Percentiles rank a stretch among this genome's conserved stretches.
phyloP scores from a whole-genome alignment of 2,888 invertebrate species.

The Philereme transversata region DNA sequence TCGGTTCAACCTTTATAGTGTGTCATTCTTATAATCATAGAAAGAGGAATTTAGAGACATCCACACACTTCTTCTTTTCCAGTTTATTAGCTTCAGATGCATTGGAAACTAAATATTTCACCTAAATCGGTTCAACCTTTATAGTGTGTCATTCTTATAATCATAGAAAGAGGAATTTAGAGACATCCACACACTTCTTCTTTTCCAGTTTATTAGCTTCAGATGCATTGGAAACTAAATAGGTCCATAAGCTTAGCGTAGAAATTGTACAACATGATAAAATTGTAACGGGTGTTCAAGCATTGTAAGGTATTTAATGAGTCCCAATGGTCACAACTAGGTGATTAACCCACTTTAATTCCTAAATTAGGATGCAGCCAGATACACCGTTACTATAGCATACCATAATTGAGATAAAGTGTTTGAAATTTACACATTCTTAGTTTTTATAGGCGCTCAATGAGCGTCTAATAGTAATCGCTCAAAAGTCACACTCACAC shows the following conservation, averaged over 20 bases:
- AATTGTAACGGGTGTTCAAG: slow-evolving; percentile 27
- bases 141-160: no score
- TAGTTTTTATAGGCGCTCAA: slow-evolving; percentile 31
- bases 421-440: slow-evolving; percentile 34
- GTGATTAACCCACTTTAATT: slow-evolving; percentile 33
- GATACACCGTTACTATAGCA: slow-evolving; percentile 28
- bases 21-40: no score
- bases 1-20: no score
- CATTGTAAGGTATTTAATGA: slow-evolving; percentile 29
- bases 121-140: no score
- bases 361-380: slow-evolving; percentile 29
- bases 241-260: slow-evolving; percentile 8
- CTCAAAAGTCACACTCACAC: slow-evolving; percentile 59
- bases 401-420: slow-evolving; percentile 32
- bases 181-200: neutral
- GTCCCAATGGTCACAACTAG: slow-evolving; percentile 20
- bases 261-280: slow-evolving; percentile 25
- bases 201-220: neutral
- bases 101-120: slow-evolving; percentile 11
- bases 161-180: no score
- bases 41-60: no score
- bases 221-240: slow-evolving; percentile 9
- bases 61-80: no score
- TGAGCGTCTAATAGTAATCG: slow-evolving; percentile 55
- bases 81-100: neutral